Conservation (phyloP, 2,113 vertebrate genomes). For the Stercorarius parasiticus region DNA sequence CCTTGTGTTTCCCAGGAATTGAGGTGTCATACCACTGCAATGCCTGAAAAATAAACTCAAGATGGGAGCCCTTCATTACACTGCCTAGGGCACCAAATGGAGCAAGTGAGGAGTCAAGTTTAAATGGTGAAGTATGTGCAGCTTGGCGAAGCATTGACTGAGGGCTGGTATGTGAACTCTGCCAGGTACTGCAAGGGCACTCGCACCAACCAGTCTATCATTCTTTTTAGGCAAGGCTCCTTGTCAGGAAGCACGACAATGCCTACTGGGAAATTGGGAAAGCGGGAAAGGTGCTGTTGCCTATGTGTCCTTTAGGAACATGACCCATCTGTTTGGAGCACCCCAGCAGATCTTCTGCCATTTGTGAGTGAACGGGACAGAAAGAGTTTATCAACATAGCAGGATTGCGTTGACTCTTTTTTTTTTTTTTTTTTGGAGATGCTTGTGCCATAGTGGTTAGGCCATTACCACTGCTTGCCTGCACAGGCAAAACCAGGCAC, state of each 20-base stretch:
- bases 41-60: neutral
- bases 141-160: neutral
- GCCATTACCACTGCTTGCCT: neutral
- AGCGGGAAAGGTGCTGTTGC: neutral
- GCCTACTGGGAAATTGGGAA: neutral
- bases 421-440: neutral
- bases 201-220: neutral
- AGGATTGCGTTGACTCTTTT: neutral
- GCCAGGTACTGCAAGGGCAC: neutral
- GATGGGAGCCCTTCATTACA: neutral
- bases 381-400: neutral
- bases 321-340: neutral
- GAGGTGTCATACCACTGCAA: neutral
- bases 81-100: neutral
- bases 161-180: neutral
- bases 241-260: neutral
- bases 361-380: neutral
- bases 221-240: neutral
- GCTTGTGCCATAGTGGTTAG: neutral
- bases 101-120: neutral
- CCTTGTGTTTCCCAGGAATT: neutral
- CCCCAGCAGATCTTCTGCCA: neutral
- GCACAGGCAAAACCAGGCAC: neutral
- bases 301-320: neutral
- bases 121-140: neutral